phyloP scores from a whole-genome alignment of 1,140 invertebrate genomes.

The Aradophagus sp. region DNA sequence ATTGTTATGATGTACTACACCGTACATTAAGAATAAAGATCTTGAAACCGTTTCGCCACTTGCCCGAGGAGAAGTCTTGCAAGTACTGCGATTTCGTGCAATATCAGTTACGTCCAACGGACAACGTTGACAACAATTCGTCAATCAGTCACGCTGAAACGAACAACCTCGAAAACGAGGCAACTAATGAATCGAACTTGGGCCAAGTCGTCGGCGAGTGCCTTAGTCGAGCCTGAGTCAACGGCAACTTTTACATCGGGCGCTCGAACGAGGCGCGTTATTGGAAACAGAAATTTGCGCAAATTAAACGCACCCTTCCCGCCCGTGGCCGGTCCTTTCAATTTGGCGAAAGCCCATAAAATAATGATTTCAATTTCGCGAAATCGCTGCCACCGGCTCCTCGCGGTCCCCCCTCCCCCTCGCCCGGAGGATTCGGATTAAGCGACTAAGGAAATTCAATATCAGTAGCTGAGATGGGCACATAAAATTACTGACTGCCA shows the following conservation, averaged over 20 bases:
- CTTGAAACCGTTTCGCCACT: too few relatives aligned
- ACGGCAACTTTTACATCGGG: conserved; percentile 19
- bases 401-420: conserved; percentile 47
- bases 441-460: conserved; percentile 75
- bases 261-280: conserved; percentile 29
- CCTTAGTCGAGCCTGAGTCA: too few relatives aligned
- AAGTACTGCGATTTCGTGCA: too few relatives aligned
- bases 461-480: conserved; percentile 75
- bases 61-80: too few relatives aligned
- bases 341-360: conserved; percentile 69
- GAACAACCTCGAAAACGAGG: too few relatives aligned
- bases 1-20: too few relatives aligned
- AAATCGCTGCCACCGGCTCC: conserved; percentile 64
- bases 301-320: conserved; percentile 60
- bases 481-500: conserved; percentile 75
- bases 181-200: too few relatives aligned
- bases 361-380: conserved; percentile 74
- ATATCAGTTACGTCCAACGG: too few relatives aligned
- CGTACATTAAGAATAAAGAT: too few relatives aligned
- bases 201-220: too few relatives aligned
- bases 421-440: conserved; percentile 69
- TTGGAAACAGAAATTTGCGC: conserved; percentile 60
- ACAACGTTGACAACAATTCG: too few relatives aligned
- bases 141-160: too few relatives aligned
- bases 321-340: conserved; percentile 50